phyloP scores from a whole-genome alignment of 1,140 invertebrate species.

The Cyclina sinensis region DNA sequence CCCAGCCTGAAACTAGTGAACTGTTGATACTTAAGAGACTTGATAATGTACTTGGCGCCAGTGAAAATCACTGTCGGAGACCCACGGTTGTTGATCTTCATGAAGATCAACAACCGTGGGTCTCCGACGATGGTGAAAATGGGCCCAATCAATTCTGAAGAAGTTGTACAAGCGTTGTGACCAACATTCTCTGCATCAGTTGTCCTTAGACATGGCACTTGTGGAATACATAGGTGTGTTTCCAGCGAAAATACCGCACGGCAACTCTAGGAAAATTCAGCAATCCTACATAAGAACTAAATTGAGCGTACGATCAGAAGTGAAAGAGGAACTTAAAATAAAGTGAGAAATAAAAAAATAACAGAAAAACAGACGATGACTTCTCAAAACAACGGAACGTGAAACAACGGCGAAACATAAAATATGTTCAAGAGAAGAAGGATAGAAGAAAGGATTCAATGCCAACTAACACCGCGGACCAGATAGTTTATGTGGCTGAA shows the following conservation, averaged over 20 bases:
- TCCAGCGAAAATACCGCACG: not conserved
- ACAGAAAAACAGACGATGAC: not conserved
- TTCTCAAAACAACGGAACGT: not conserved
- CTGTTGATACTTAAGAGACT: not conserved
- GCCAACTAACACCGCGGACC: not conserved
- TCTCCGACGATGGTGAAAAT: too few species aligned
- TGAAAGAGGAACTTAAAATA: not conserved
- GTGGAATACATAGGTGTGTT: not conserved
- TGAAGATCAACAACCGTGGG: too few species aligned
- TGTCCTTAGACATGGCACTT: not conserved
- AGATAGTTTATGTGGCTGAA: conserved; percentile 2
- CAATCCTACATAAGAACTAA: not conserved
- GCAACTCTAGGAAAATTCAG: not conserved
- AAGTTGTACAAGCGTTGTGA: not conserved
- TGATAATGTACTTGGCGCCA: not conserved
- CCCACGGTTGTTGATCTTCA: too few species aligned
- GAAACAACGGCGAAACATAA: not conserved
- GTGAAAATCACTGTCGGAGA: too few species aligned
- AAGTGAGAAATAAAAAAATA: not conserved
- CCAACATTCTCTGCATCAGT: not conserved
- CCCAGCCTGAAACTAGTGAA: not conserved
- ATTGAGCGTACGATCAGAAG: not conserved
- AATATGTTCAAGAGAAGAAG: not conserved
- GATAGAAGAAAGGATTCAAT: not conserved
- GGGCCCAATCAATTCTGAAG: not conserved